Evolutionary conservation across 2,888 invertebrate species (phyloP).

Genomic region (Folsomia manolachei): DNA sequence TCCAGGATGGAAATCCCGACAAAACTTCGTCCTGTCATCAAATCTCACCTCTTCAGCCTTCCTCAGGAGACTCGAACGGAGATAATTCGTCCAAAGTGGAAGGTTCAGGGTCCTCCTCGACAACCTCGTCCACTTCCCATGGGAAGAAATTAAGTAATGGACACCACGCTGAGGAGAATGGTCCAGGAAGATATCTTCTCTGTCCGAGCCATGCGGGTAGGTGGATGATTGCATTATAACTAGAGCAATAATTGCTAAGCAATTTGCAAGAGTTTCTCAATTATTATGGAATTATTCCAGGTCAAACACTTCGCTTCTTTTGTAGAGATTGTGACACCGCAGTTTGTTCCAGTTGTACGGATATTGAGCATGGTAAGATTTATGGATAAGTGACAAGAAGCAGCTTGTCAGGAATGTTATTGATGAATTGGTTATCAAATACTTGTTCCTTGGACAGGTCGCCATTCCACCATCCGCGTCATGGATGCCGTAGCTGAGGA

Average conservation of each 20-base stretch:
- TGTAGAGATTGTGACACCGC: conserved; percentile 58
- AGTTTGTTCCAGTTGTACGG: conserved; percentile 57
- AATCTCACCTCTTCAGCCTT: conserved; percentile 43
- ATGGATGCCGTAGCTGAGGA: conserved; percentile 57
- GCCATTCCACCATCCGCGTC: conserved; percentile 55
- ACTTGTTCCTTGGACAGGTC: no score
- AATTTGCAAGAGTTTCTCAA: no score
- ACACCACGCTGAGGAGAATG: conserved; percentile 30
- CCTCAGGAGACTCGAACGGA: conserved; percentile 19
- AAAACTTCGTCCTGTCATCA: conserved; percentile 46
- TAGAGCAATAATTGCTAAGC: neutral
- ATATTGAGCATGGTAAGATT: conserved; percentile 57
- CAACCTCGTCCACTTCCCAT: no score
- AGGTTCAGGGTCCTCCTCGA: neutral
- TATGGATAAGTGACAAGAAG: no score
- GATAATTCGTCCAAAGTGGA: neutral
- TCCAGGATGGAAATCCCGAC: conserved; percentile 41
- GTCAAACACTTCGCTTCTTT: conserved; percentile 54
- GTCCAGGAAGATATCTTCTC: conserved; percentile 47
- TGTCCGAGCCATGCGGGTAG: conserved; percentile 51
- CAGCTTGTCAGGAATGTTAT: no score
- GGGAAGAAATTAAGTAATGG: conserved; percentile 27
- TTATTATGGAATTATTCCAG: no score
- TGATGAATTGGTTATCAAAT: no score
- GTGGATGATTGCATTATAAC: no score